Evolutionary conservation across 2,797 vertebrate genomes (phyloP).

Genomic region (Pyrocephalus nanus): DNA sequence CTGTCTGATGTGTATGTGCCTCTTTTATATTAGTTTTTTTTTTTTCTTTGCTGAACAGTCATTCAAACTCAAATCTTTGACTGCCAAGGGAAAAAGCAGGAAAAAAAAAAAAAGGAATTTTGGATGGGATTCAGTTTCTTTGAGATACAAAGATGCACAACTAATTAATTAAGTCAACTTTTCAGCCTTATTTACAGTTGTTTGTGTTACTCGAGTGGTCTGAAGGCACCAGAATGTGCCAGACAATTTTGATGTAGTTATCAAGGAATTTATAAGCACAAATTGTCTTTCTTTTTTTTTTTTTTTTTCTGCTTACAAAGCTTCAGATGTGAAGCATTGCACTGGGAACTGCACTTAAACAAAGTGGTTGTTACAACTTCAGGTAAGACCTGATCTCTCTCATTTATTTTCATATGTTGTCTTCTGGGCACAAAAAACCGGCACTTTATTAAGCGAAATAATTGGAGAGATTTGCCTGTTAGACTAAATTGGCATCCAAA

Average conservation of each 20-base stretch:
- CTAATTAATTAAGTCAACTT: not conserved
- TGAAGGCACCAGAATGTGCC: not conserved
- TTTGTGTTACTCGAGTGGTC: not conserved
- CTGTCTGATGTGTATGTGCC: too few relatives aligned
- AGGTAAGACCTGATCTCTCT: not conserved
- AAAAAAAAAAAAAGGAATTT: not conserved
- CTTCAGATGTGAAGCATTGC: not conserved
- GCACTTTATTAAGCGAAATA: constrained; percentile 30
- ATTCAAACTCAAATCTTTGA: not conserved
- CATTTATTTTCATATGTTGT: not conserved
- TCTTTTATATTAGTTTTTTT: not conserved
- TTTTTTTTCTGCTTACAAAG: not conserved
- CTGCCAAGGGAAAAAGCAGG: not conserved
- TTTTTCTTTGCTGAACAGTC: not conserved
- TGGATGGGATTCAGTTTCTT: not conserved
- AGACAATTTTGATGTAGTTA: not conserved
- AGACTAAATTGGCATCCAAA: constrained; percentile 6
- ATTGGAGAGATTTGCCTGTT: not conserved
- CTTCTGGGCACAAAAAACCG: not conserved
- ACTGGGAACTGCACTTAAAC: not conserved
- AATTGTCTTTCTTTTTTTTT: not conserved
- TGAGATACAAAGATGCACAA: not conserved
- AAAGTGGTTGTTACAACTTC: not conserved
- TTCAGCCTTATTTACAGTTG: not conserved
- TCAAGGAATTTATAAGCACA: not conserved